These are phyloP conservation scores for Trypoxylon attenuatum DNA, from an alignment of 2,888 invertebrate genomes.

Conservation along the genomic window DNA sequence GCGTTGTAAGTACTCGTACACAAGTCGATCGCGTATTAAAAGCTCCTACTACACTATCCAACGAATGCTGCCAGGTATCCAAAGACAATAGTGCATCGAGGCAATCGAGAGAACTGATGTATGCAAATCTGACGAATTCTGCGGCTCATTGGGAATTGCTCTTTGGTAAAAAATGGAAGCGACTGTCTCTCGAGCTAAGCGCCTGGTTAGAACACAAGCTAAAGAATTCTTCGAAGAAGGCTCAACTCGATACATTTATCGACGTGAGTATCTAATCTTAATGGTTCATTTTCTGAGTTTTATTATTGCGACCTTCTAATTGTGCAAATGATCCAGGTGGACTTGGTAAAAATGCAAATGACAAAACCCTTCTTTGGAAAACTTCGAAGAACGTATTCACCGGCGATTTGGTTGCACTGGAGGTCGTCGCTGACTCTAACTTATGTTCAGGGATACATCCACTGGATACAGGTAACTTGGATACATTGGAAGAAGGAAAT, in stretches of 20 bases:
- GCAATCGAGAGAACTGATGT: slow-evolving; percentile 82
- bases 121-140: slow-evolving; percentile 81
- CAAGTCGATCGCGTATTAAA: too few species aligned
- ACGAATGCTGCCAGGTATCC: too few species aligned
- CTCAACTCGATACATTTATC: slow-evolving; percentile 86
- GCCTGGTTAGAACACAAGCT: slow-evolving; percentile 90
- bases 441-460: slow-evolving; percentile 82
- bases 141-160: slow-evolving; percentile 89
- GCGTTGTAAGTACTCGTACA: slow-evolving; percentile 77
- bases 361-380: slow-evolving; percentile 90
- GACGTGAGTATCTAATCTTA: too few species aligned
- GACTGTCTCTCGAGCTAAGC: slow-evolving; percentile 84
- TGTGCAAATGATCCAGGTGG: slow-evolving; percentile 77
- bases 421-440: slow-evolving; percentile 82
- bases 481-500: neutral
- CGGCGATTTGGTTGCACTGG: slow-evolving; percentile 85
- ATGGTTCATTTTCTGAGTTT: too few species aligned
- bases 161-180: slow-evolving; percentile 87
- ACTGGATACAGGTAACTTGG: slow-evolving; percentile 79
- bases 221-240: slow-evolving; percentile 81
- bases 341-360: slow-evolving; percentile 90
- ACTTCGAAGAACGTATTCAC: slow-evolving; percentile 82
- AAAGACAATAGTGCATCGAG: too few species aligned
- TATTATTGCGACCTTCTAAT: too few species aligned
- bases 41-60: too few species aligned